A percentile compares a stretch with the other conserved stretches of the same genome.
Evolutionary conservation across 2,888 invertebrate genomes (phyloP).

Genomic region (Eupsilia transversa): DNA sequence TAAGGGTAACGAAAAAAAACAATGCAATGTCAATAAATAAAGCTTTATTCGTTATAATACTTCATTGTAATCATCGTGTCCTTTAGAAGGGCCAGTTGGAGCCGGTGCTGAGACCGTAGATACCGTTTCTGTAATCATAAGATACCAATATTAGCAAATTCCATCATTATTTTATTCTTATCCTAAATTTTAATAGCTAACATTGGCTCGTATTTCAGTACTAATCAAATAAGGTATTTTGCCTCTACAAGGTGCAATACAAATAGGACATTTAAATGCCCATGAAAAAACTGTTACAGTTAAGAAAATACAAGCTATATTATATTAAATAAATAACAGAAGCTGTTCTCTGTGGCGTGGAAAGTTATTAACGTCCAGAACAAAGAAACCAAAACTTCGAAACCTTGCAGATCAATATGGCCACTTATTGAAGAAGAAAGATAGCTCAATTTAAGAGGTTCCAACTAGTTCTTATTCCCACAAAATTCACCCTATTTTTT

Average conservation of each 20-base stretch:
- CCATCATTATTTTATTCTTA: too few relatives aligned
- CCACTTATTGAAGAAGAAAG: neutral
- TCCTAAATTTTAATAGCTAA: neutral
- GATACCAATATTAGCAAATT: neutral
- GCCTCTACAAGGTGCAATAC: neutral
- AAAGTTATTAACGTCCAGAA: too few relatives aligned
- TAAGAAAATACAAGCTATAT: too few relatives aligned
- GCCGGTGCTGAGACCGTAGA: conserved; percentile 35
- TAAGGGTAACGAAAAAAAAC: neutral
- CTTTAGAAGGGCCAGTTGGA: conserved; percentile 43
- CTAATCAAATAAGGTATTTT: neutral
- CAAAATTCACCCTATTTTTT: too few relatives aligned
- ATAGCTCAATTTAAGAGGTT: neutral
- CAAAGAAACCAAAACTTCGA: neutral
- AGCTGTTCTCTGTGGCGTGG: neutral
- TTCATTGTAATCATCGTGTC: conserved; percentile 2
- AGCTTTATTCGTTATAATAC: conserved; percentile 31
- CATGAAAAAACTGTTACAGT: neutral
- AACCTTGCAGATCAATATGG: neutral
- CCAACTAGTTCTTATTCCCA: neutral
- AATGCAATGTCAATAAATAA: conserved; percentile 25
- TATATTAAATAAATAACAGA: too few relatives aligned
- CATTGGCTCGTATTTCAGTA: neutral
- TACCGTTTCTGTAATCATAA: conserved; percentile 46
- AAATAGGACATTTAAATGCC: neutral